Evolutionary conservation across 2,888 invertebrate species (phyloP).

Genomic region (Agriopis aurantiaria): DNA sequence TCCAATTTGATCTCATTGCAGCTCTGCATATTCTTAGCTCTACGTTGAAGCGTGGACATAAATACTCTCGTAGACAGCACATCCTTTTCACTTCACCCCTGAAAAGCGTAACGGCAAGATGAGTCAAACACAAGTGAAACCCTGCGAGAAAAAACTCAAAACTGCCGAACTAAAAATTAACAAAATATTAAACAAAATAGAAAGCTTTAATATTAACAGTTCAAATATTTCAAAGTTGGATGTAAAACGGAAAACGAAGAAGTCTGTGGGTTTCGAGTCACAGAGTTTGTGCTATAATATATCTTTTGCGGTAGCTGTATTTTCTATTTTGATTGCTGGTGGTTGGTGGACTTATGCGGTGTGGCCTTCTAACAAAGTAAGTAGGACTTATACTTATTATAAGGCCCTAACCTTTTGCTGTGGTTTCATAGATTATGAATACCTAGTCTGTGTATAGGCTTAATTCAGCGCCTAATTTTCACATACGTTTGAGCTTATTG

Average conservation of each 20-base stretch:
- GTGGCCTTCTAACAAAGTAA: constrained; percentile 57
- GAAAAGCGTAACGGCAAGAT: constrained; percentile 48
- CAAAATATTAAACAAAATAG: constrained; percentile 73
- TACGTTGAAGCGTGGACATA: constrained; percentile 31
- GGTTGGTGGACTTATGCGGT: constrained; percentile 57
- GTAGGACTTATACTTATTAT: no score
- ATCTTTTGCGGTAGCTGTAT: constrained; percentile 28
- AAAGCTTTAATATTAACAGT: constrained; percentile 63
- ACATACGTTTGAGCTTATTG: no score
- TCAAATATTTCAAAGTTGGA: constrained; percentile 61
- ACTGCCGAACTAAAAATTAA: constrained; percentile 68
- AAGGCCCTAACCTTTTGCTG: background rate
- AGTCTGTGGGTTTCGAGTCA: background rate
- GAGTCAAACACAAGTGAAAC: constrained; percentile 59
- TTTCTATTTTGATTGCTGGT: constrained; percentile 44
- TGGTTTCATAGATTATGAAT: background rate
- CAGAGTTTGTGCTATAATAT: constrained; percentile 28
- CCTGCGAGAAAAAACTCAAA: constrained; percentile 72
- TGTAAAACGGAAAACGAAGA: constrained; percentile 39
- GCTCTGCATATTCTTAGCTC: constrained; percentile 31
- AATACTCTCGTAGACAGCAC: constrained; percentile 25
- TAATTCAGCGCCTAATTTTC: no score
- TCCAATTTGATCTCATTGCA: background rate
- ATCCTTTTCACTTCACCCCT: constrained; percentile 52
- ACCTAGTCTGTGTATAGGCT: no score